A percentile compares a stretch with the other conserved stretches of the same genome.
Conservation (phyloP, 2,888 invertebrate species). For the Theodoxus fluviatilis region DNA sequence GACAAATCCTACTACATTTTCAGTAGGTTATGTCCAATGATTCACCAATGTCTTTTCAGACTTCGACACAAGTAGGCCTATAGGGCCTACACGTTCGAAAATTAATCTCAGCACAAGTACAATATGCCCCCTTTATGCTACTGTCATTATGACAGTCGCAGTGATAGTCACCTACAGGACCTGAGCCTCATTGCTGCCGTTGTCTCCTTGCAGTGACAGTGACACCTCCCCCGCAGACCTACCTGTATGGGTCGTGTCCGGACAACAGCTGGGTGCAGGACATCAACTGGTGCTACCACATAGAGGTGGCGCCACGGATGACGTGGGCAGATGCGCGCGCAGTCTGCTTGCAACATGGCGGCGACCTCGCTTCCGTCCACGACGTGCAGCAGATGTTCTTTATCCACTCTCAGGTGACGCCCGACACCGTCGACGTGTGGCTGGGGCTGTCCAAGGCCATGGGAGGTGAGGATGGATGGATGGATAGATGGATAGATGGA, state of each 20-base stretch:
- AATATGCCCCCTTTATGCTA: too few relatives aligned
- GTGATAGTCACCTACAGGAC: too few relatives aligned
- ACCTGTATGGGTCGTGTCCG: constrained; percentile 18
- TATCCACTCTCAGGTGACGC: neutral
- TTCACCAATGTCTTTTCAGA: too few relatives aligned
- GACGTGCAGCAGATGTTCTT: constrained; percentile 39
- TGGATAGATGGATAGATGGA: too few relatives aligned
- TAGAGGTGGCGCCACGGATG: neutral
- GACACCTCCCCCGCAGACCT: constrained; percentile 1
- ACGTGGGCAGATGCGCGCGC: constrained; percentile 29
- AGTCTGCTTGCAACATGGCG: constrained; percentile 20
- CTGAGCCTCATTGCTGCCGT: neutral
- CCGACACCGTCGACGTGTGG: constrained; percentile 29
- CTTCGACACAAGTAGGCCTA: too few relatives aligned
- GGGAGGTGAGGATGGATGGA: neutral
- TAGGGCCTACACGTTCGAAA: too few relatives aligned
- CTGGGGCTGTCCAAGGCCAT: constrained; percentile 31
- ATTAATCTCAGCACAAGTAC: too few relatives aligned
- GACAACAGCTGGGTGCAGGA: constrained; percentile 13
- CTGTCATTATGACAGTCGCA: too few relatives aligned
- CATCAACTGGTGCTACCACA: constrained; percentile 24
- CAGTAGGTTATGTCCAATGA: too few relatives aligned
- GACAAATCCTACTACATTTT: too few relatives aligned
- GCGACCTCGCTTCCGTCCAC: constrained; percentile 23
- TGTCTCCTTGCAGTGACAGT: neutral